A percentile compares a stretch with the other conserved stretches of the same genome.
Conservation (phyloP, 2,113 vertebrate genomes). For the Mustelus asterias region DNA sequence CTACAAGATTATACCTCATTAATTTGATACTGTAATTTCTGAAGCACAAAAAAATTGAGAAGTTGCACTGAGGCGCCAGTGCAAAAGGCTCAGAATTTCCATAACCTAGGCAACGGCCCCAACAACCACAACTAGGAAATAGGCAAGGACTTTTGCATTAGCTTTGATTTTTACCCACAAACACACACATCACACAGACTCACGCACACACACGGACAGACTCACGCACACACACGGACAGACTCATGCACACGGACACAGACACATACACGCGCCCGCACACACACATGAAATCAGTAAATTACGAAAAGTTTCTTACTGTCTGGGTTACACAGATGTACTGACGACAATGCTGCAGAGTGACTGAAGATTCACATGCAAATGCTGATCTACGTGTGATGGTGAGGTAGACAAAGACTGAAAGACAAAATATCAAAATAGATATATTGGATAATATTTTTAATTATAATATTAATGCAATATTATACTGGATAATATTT, state of each 20-base stretch:
- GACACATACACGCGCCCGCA: too few relatives aligned
- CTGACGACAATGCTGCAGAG: not conserved
- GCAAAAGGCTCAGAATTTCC: too few relatives aligned
- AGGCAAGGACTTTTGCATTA: not conserved
- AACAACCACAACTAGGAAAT: not conserved
- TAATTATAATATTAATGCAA: too few relatives aligned
- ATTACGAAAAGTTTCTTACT: not conserved
- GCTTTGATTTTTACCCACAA: not conserved
- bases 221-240: too few relatives aligned
- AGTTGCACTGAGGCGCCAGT: not conserved
- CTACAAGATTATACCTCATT: too few relatives aligned
- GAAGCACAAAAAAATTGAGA: not conserved
- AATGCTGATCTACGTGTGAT: not conserved
- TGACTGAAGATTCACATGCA: conserved; percentile 3
- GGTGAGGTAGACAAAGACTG: not conserved
- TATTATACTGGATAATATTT: too few relatives aligned
- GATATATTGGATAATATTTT: not conserved
- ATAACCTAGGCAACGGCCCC: not conserved
- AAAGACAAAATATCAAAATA: conserved; percentile 11
- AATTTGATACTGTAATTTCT: not conserved
- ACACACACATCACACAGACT: not conserved
- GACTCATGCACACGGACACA: not conserved
- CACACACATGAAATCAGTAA: not conserved
- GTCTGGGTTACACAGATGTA: not conserved
- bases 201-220: too few relatives aligned